Evolutionary conservation across 2,888 invertebrate species (phyloP), one percentile per base, ranked within the genome.

Genomic region (Mesorhabditis spiculigera): DNA sequence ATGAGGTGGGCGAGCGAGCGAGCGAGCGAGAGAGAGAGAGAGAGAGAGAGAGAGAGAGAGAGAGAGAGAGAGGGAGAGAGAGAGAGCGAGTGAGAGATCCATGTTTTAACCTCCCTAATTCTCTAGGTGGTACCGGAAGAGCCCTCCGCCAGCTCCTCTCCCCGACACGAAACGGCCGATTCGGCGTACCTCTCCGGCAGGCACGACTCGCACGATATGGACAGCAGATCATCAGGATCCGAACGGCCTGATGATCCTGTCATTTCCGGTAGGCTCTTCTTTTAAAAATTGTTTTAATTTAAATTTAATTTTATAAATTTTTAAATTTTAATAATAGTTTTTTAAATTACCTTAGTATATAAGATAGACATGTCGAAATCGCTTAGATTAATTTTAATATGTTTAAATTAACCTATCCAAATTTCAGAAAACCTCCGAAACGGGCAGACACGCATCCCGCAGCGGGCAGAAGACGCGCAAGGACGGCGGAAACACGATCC

Each of bases 71-170:
- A 28, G 28, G 3, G 28, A 28, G 28, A 3, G 3, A 3, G 28
- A 28, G 28, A 28, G 3, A 28, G 28, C 1, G 28, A 1, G 28
- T 3, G 28, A 28, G 28, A 50, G 58, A 50, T 28, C 28, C 28
- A 28, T 28, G 28, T 28, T 28, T 28, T 28, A 28, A 28, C 28
- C 28, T 28, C 28, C 28, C 28, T 3, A n/a, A 13, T 13, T 50
- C 8, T 50, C n/a, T 50, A 50, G 58, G 58, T 50, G 58, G n/a
- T 50, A 50, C 58, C 58, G 58, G 58, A 50, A n/a, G 58, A 50
- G 58, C 58, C 58, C 8, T 50, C 58, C n/a, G 58, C 10, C n/a
- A 13, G 58, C 58, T 50, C 58, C 8, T 13, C 58, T 10, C 58
- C 58, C n/a, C 58, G 58, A 50, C 58, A 50, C 58, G 58, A 50